A percentile compares a stretch with the other conserved stretches of the same genome.
Conservation (phyloP, 2,113 vertebrate genomes). For the Panthera uncia region DNA sequence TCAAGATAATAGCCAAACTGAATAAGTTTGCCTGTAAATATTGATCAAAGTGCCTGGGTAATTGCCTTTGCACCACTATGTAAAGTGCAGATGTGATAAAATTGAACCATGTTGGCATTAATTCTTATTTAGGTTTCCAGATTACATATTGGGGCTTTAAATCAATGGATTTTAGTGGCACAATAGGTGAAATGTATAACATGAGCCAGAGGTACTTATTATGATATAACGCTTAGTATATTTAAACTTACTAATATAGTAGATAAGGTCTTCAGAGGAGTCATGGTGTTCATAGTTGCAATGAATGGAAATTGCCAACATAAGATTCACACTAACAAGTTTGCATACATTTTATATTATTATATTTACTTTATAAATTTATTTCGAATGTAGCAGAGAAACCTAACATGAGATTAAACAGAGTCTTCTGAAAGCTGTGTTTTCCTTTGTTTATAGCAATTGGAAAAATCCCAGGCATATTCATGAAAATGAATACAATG, state of each 20-base stretch:
- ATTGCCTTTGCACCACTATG: background rate
- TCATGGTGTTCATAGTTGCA: background rate
- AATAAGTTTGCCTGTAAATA: background rate
- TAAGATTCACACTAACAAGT: background rate
- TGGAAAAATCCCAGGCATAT: background rate
- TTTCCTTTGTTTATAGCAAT: constrained; percentile 15
- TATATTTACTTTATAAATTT: background rate
- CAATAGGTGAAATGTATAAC: background rate
- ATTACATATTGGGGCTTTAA: background rate
- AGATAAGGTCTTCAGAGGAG: background rate
- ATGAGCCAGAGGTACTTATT: background rate
- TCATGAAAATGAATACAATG: constrained; percentile 37
- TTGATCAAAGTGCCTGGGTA: background rate
- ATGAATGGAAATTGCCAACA: background rate
- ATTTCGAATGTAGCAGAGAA: background rate
- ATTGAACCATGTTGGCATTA: background rate
- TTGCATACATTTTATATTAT: background rate
- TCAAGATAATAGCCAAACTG: background rate
- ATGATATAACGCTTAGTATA: background rate
- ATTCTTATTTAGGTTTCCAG: background rate
- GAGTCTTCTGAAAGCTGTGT: background rate
- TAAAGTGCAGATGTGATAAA: background rate
- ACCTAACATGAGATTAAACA: background rate
- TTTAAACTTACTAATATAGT: background rate
- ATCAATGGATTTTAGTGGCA: background rate